A percentile compares a stretch with the other conserved stretches of the same genome.
These are phyloP conservation scores for Phalera bucephala DNA, from an alignment of 2,888 invertebrate genomes.

Conservation along the genomic window DNA sequence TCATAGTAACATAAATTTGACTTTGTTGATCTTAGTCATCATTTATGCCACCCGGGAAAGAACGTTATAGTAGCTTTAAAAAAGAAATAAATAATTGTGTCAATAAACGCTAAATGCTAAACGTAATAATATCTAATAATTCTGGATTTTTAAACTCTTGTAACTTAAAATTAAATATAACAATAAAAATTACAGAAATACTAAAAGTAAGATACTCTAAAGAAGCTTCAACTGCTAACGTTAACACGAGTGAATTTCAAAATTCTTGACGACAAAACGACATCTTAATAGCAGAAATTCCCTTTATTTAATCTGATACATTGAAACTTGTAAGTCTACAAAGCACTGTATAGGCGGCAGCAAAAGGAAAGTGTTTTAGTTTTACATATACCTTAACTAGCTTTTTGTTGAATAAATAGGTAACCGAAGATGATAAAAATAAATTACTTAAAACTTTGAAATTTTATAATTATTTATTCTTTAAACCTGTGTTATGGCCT, in stretches of 20 bases:
- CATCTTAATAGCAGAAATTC: no score
- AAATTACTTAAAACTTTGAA: conserved; percentile 25
- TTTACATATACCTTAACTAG: neutral
- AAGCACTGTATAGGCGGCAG: conserved; percentile 13
- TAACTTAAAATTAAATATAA: conserved; percentile 72
- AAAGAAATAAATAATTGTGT: conserved; percentile 63
- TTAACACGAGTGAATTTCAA: no score
- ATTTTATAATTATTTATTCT: neutral
- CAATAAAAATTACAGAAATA: conserved; percentile 54
- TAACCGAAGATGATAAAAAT: conserved; percentile 7
- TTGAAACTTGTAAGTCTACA: conserved; percentile 8
- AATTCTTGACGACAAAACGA: neutral
- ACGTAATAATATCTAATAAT: conserved; percentile 75
- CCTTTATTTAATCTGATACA: neutral
- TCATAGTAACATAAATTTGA: no score
- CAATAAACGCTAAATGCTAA: conserved; percentile 50
- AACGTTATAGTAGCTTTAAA: no score
- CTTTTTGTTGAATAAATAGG: neutral
- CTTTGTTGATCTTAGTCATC: no score
- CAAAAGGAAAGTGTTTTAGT: conserved; percentile 11
- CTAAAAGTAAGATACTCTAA: conserved; percentile 32
- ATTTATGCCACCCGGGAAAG: no score
- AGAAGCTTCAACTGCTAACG: no score
- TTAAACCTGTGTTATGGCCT: neutral
- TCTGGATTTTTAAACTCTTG: conserved; percentile 74